A percentile compares a stretch with the other conserved stretches of the same genome.
phyloP scores from a whole-genome alignment of 30 jellyfish, hydroid and myxozoan genomes.

The Aurelia sp. region DNA sequence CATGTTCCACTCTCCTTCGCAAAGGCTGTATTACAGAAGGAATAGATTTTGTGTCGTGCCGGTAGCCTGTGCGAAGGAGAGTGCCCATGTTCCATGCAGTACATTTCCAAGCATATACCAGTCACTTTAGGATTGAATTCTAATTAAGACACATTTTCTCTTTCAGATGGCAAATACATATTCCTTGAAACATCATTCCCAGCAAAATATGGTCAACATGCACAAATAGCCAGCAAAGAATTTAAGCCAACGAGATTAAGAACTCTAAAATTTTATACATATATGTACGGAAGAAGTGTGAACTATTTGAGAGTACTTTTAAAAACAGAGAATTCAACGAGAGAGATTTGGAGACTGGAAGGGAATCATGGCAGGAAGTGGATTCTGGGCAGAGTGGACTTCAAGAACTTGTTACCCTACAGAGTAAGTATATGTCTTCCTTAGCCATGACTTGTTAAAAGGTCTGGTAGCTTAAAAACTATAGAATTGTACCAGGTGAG shows the following conservation, averaged over 20 bases:
- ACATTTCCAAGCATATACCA: no score
- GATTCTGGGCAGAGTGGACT: slow-evolving; percentile 64
- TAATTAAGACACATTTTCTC: not conserved
- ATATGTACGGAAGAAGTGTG: slow-evolving; percentile 67
- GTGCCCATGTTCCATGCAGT: no score
- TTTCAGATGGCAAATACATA: slow-evolving; percentile 65
- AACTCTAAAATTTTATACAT: slow-evolving; percentile 42
- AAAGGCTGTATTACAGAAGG: no score
- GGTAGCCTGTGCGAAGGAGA: no score
- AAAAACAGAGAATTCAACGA: slow-evolving; percentile 33
- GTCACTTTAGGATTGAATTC: not conserved
- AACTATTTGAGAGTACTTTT: slow-evolving; percentile 40
- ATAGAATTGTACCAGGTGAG: no score
- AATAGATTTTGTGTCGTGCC: no score
- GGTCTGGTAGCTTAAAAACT: no score
- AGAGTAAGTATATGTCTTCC: not conserved
- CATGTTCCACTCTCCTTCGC: no score
- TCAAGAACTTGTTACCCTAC: slow-evolving; percentile 49
- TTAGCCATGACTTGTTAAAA: no score
- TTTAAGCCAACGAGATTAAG: slow-evolving; percentile 43
- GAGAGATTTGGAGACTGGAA: slow-evolving; percentile 59
- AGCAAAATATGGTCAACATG: slow-evolving; percentile 63
- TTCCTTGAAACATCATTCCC: slow-evolving; percentile 64
- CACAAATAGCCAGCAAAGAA: slow-evolving; percentile 39
- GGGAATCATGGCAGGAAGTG: slow-evolving; percentile 69